Base-by-base conservation (phyloP, 1,140 invertebrate species). In the Drosophila nasuta region DNA sequence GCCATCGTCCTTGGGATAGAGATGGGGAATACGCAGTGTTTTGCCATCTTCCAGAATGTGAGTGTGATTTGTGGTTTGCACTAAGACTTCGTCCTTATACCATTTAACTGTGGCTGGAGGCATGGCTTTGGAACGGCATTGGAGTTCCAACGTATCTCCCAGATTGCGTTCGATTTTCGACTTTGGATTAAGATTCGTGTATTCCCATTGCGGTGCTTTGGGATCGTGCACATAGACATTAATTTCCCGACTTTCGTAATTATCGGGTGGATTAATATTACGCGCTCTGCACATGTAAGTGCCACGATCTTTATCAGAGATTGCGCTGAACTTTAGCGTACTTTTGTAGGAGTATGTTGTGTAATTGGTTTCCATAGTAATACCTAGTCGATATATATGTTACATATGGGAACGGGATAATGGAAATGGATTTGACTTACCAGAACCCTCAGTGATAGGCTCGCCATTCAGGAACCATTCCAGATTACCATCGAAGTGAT, bases 401-500 rank as follows among this genome's bases (percentile, higher is more conserved):
- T 30, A 1, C 2, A 43, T n/a, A 3, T 17, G 6, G 1, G 41
- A 43, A 25, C 13, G 11, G 49, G 0, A 49, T 52, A 46, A n/a
- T 49, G 43, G 56, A 7, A 7, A 38, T 49, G 28, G 6, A 4
- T 35, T n/a, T 25, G 3, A 6, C 58, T 67, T 64, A 87, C 82
- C 35, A 1, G 62, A 17, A 13, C 60, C 66, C 1, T 77, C 64
- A 25, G 20, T 49, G 10, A 91, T 15, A 0, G 65, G 73, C 7
- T 77, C 64, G 6, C 80, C 81, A 60, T 91, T 48, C 25, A 69
- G 74, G 15, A 71, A 81, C 94, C 94, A 95, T 25, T 74, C 48
- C 8, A 94, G 69, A 2, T 92, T 66, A 20, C 88, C 70, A 4
- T 93, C 91, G 41, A 93, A 95, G 76, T 94, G 93, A 45, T 95